Percentiles rank a stretch among this genome's conserved stretches.
phyloP scores from a whole-genome alignment of 2,888 invertebrate species.

The Gasteruption jaculator region DNA sequence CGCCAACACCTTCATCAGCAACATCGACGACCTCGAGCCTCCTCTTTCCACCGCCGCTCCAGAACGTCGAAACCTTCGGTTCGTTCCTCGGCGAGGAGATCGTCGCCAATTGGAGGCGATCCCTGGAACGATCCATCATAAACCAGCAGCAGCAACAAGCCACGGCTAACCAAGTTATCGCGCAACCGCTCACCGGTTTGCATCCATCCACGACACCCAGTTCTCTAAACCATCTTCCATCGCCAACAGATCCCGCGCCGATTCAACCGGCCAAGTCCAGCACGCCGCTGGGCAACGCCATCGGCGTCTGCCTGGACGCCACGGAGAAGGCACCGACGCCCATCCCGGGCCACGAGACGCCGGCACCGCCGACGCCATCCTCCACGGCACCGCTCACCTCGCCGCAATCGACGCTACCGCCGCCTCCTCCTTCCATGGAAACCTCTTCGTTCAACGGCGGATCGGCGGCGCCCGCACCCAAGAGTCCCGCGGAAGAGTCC shows the following conservation, averaged over 20 bases:
- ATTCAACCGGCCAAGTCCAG: constrained; percentile 44
- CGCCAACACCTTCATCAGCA: constrained; percentile 47
- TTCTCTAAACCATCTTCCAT: constrained; percentile 53
- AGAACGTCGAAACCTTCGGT: constrained; percentile 69
- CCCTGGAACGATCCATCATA: constrained; percentile 57
- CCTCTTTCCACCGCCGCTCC: constrained; percentile 57
- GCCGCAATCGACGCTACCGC: constrained; percentile 41
- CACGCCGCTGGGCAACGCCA: constrained; percentile 38
- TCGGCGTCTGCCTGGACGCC: constrained; percentile 33
- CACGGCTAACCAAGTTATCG: constrained; percentile 39
- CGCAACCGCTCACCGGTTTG: constrained; percentile 30
- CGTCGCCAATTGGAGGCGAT: constrained; percentile 74
- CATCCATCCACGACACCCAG: constrained; percentile 52
- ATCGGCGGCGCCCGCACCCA: constrained; percentile 52
- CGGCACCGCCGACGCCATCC: constrained; percentile 52
- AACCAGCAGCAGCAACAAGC: constrained; percentile 44
- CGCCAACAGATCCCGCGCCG: constrained; percentile 54
- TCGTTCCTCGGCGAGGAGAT: constrained; percentile 77
- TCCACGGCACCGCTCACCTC: constrained; percentile 46
- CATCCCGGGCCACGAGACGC: constrained; percentile 54
- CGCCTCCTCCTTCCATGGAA: constrained; percentile 39
- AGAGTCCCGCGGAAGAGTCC: constrained; percentile 53
- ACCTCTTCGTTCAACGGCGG: constrained; percentile 30
- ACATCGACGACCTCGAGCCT: constrained; percentile 49
- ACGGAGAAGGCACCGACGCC: constrained; percentile 52